phyloP scores from a whole-genome alignment of 2,888 invertebrate genomes.

The Reticulitermes lucifugus region DNA sequence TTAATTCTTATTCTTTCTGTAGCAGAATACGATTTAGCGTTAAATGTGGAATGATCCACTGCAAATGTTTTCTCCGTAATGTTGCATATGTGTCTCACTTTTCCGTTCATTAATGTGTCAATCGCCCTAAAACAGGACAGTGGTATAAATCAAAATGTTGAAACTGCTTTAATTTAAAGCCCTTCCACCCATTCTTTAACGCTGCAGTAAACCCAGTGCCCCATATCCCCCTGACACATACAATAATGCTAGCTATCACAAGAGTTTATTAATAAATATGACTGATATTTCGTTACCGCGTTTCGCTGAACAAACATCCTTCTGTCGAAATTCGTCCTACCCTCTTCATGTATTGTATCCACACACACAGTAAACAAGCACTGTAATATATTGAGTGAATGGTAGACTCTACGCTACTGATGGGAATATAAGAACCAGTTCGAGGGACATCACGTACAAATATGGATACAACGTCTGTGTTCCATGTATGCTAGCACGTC shows the following conservation, averaged over 20 bases:
- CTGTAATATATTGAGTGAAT: background rate
- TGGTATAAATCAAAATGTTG: conserved; percentile 21
- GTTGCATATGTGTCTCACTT: background rate
- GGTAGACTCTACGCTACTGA: background rate
- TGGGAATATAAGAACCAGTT: conserved; percentile 11
- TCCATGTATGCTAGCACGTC: background rate
- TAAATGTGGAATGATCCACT: background rate
- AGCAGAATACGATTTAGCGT: background rate
- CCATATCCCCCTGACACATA: background rate
- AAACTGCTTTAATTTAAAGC: conserved; percentile 23
- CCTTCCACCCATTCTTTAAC: background rate
- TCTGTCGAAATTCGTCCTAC: background rate
- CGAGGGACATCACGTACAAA: background rate
- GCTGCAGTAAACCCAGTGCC: background rate
- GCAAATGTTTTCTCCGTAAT: background rate
- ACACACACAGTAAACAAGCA: background rate
- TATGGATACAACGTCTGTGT: background rate
- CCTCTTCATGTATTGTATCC: background rate
- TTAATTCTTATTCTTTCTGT: background rate
- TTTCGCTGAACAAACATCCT: background rate
- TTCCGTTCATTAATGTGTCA: conserved; percentile 25
- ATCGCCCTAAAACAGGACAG: background rate
- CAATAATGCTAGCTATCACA: background rate
- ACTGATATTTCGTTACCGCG: conserved; percentile 4
- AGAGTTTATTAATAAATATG: conserved; percentile 23